Base-by-base conservation (phyloP, 2,113 vertebrate species). In the Camelus dromedarius region DNA sequence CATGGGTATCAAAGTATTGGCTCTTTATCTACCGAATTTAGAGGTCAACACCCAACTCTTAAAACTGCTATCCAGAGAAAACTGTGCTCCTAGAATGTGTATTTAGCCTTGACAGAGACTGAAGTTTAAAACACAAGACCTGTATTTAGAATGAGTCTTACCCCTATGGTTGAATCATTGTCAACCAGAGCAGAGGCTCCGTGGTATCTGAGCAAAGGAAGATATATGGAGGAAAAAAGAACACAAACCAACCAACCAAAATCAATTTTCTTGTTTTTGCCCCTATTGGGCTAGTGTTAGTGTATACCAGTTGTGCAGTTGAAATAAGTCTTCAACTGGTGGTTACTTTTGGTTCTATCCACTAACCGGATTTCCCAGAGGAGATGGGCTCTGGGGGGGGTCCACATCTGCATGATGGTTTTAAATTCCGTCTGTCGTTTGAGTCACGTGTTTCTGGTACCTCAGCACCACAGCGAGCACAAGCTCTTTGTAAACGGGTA, bases 381-480 rank as follows among this genome's bases (percentile, higher is more conserved):
- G 2, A 35, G 28, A 10, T 8, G 4, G 42, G 46, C 5, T 3
- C 0, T 66, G 24, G 32, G 60, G 60, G 10, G 5, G 3, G 3
- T 73, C 7, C 19, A 66, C 0, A 20, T 32, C 58, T 4, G 8
- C 50, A 8, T 11, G 50, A 32, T 11, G 26, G 26, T 32, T 85
- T 94, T 69, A 12, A 35, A 48, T 62, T 62, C 15, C 12, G 64
- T 56, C 62, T 85, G 19, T 80, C 30, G 85, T 66, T 85, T 69
- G 66, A 64, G 14, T n/a, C 10, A 32, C 73, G 24, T 73, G 28
- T 48, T 95, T 89, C 50, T 38, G 42, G 15, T 4, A 77, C 6
- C 9, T 32, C 48, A 67, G 20, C 0, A 46, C 35, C 73, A 56
- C 75, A 75, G 91, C 66, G 92, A 81, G 8, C 19, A 18, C 58